These are phyloP conservation scores for Habroteleia sp. DNA, from an alignment of 2,888 invertebrate genomes.

Conservation along the genomic window DNA sequence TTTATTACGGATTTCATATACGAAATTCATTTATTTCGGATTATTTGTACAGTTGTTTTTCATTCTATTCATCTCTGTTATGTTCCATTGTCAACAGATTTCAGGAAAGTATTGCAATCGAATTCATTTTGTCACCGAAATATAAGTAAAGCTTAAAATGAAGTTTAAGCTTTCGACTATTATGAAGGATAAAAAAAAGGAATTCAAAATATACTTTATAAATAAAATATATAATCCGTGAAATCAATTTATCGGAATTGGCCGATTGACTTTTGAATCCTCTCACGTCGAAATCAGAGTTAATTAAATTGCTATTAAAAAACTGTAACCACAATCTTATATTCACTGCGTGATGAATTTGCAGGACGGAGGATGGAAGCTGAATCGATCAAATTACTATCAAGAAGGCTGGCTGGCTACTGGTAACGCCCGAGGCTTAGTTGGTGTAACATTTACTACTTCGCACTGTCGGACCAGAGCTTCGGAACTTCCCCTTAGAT, in stretches of 20 bases:
- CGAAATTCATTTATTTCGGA: too few species aligned
- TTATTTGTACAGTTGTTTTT: too few species aligned
- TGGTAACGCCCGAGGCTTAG: slow-evolving; percentile 95
- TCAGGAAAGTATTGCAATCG: too few species aligned
- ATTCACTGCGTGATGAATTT: slow-evolving; percentile 32
- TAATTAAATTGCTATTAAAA: slow-evolving; percentile 23
- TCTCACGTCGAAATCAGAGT: slow-evolving; percentile 5
- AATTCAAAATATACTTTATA: slow-evolving; percentile 5
- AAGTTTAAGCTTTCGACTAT: too few species aligned
- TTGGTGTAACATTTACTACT: slow-evolving; percentile 97
- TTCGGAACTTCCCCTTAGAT: slow-evolving; percentile 92
- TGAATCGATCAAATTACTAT: slow-evolving; percentile 96
- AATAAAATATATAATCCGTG: too few species aligned
- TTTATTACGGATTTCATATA: too few species aligned
- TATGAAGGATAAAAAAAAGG: too few species aligned
- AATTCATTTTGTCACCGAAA: too few species aligned
- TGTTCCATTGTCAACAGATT: too few species aligned
- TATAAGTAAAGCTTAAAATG: too few species aligned
- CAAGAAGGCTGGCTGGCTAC: slow-evolving; percentile 99
- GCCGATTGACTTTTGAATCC: slow-evolving; percentile 1
- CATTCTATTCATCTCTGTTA: too few species aligned
- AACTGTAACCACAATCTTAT: slow-evolving; percentile 27
- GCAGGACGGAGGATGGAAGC: slow-evolving; percentile 97
- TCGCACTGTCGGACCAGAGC: slow-evolving; percentile 92
- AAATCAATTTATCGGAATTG: neutral